These are phyloP conservation scores for Myrmecophaga tridactyla DNA, from an alignment of 2,113 vertebrate species.

Conservation along the genomic window DNA sequence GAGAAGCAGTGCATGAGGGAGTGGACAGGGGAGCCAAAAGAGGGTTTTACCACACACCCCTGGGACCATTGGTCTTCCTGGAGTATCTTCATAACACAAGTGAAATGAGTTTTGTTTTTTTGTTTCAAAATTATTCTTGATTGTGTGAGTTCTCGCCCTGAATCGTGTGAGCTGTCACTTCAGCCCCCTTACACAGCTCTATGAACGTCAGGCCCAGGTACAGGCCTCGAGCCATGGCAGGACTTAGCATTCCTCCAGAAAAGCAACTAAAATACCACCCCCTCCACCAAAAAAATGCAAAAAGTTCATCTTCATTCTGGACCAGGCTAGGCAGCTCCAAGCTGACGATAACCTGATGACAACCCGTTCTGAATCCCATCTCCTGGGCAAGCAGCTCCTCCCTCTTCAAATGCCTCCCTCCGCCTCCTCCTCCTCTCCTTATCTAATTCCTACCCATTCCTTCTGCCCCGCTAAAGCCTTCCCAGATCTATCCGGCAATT, in stretches of 20 bases:
- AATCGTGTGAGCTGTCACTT: fast-evolving
- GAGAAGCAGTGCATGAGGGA: not conserved
- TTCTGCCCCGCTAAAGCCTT: not conserved
- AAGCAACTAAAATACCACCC: not conserved
- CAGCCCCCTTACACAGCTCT: not conserved
- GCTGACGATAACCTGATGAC: no score
- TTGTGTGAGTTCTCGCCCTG: not conserved
- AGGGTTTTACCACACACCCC: no score
- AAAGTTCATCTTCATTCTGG: not conserved
- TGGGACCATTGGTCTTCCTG: not conserved
- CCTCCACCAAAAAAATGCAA: not conserved
- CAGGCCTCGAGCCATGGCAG: not conserved
- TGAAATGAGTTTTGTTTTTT: not conserved
- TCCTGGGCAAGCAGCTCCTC: not conserved
- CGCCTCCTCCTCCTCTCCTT: not conserved
- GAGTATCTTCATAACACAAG: not conserved
- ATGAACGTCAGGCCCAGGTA: not conserved
- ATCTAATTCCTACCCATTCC: not conserved
- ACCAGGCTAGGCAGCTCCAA: not conserved
- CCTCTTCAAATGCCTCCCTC: not conserved
- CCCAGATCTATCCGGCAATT: not conserved
- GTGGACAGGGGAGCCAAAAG: no score
- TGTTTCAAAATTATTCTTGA: not conserved
- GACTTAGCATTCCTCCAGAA: not conserved
- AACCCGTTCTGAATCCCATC: not conserved